Base-by-base conservation (phyloP, 1,140 invertebrate species). In the Periplaneta americana region DNA sequence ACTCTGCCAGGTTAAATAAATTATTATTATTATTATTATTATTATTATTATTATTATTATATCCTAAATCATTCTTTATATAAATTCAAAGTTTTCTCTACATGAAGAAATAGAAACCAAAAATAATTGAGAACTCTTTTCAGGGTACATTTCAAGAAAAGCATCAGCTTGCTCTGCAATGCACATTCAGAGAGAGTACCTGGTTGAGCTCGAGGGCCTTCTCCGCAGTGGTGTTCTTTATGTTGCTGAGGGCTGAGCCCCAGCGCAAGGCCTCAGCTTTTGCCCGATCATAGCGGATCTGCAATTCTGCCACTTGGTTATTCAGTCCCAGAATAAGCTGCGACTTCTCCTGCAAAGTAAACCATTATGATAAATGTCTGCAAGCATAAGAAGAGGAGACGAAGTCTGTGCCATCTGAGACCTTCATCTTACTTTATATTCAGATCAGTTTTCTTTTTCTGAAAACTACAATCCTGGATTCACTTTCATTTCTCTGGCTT, bases 281-380 rank as follows among this genome's bases (percentile, higher is more conserved):
- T 2, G 85, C 85, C 15, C 34, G 82, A 39, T 87, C 85, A 34
- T 86, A 87, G 77, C 86, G 80, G 15, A 81, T 83, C 81, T 88
- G 86, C 10, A 89, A 81, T 36, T 84, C 82, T 11, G 86, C 86
- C 48, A 89, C 80, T 83, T 85, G 83, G 78, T 87, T 88, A 75
- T 88, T 88, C 77, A 90, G 79, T 17, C 83, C 85, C 82, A 88
- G 86, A 11, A 89, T 78, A 31, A 80, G 84, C 35, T 88, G 85
- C 0, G 85, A 83, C 81, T 87, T 87, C 2, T 81, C 81, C 78
- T 89, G 85, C 5, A 78, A 78, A 22, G n/a, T n/a, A n/a, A n/a
- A n/a, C n/a, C n/a, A n/a, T n/a, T n/a, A n/a, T n/a, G n/a, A n/a
- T n/a, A n/a, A n/a, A n/a, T n/a, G n/a, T n/a, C n/a, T n/a, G n/a